Conservation (phyloP, 2,888 invertebrate species). For the Tenthredo notha region DNA sequence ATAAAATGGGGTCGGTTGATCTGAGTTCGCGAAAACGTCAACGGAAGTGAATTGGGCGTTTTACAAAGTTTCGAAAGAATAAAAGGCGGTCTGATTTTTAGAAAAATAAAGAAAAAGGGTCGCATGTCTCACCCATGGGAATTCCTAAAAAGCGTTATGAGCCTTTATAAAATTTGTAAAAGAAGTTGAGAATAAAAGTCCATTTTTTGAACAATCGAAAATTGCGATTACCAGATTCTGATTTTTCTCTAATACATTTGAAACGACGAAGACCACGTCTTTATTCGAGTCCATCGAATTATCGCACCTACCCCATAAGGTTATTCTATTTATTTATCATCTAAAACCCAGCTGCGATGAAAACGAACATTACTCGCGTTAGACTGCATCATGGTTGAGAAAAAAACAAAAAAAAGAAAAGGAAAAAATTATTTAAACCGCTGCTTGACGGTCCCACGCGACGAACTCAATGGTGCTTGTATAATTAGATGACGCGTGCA, state of each 20-base stretch:
- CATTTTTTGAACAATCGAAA: not conserved
- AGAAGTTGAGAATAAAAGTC: not conserved
- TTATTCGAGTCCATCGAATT: not conserved
- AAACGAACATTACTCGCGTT: not conserved
- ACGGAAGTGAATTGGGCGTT: not conserved
- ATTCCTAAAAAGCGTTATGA: conserved; percentile 6
- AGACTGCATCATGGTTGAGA: not conserved
- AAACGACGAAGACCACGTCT: not conserved
- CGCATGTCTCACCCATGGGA: not conserved
- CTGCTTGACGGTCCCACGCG: conserved; percentile 12
- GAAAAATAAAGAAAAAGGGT: conserved; percentile 1
- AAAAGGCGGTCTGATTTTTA: conserved; percentile 14
- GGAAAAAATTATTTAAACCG: conserved; percentile 13
- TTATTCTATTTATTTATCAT: not conserved
- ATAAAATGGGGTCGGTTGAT: conserved; percentile 37
- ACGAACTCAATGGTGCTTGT: conserved; percentile 30
- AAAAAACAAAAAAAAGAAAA: not conserved
- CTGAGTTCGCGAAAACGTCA: conserved; percentile 23
- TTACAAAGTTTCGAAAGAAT: not conserved
- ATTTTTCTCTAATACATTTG: not conserved
- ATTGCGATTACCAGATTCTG: not conserved
- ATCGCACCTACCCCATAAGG: not conserved
- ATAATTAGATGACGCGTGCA: conserved; percentile 44
- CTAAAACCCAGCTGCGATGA: not conserved
- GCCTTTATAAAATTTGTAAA: not conserved